Evolutionary conservation across 2,888 invertebrate genomes (phyloP), one percentile per base, ranked within the genome.

Genomic region (Eristalis tenax): DNA sequence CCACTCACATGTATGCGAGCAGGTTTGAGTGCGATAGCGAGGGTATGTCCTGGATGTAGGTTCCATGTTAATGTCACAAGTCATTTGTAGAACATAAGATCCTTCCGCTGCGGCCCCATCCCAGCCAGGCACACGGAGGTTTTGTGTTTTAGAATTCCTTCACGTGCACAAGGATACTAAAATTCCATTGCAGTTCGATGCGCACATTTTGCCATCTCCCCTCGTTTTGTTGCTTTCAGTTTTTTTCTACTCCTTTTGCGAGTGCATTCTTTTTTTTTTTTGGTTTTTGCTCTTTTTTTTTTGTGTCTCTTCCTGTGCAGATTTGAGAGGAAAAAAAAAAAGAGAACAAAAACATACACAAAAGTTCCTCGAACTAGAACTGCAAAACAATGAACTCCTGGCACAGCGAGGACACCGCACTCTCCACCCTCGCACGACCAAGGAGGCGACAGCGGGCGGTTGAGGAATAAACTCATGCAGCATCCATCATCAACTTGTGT

Each of bases 111-210:
- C 68, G 64, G 56, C 77, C 28, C 65, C 73, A 22, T 8, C 15
- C 18, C 61, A 11, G 18, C 63, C 56, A 40, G 22, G 38, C 28
- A 4, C 4, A 8, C 13, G 71, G 71, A 77, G 85, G 76, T 71
- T 73, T 83, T 28, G 26, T 50, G 68, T 76, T 83, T 83, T 73
- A 87, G 80, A 87, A 87, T 87, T 87, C 87, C 79, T 87, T 87
- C 87, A 87, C 87, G 83, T 87, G 75, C 83, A 83, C 80, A 79
- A 80, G 83, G 87, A 87, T 87, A 87, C 87, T 80, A 59, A 73
- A 87, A 87, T 87, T 83, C 73, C 76, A 83, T 87, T 87, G 87
- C 83, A 87, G 87, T 87, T 87, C 87, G 87, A 83, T 87, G 87
- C 87, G 83, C 87, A 83, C 87, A 87, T 83, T 87, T 87, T 80